phyloP scores from a whole-genome alignment of 2,113 vertebrate genomes.

The Phylloscopus whistleri region DNA sequence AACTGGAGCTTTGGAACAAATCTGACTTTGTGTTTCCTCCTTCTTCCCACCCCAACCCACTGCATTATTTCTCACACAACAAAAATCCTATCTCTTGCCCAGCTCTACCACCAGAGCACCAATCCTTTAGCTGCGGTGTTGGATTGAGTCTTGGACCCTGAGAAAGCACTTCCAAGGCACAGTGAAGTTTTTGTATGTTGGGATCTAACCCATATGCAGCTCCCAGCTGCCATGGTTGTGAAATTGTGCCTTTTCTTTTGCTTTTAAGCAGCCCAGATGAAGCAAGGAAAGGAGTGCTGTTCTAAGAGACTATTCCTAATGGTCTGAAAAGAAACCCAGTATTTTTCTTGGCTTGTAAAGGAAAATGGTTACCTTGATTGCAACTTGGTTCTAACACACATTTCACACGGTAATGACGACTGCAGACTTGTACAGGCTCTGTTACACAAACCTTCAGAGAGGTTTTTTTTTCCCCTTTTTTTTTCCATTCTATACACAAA shows the following conservation, averaged over 20 bases:
- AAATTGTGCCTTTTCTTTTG: constrained; percentile 3
- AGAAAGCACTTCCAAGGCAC: constrained; percentile 6
- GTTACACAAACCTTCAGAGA: not conserved
- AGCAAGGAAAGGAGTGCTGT: constrained; percentile 43
- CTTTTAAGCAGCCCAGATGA: not conserved
- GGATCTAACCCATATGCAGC: not conserved
- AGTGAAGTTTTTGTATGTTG: not conserved
- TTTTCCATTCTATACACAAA: not conserved
- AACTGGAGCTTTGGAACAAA: constrained; percentile 6
- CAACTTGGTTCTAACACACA: constrained; percentile 32
- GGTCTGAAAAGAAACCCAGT: constrained; percentile 56
- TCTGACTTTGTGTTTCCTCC: not conserved
- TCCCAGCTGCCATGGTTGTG: not conserved
- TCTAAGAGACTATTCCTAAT: constrained; percentile 41
- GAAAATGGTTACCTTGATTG: constrained; percentile 54
- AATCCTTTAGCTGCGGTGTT: not conserved
- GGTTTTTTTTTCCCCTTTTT: not conserved
- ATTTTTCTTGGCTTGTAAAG: constrained; percentile 59
- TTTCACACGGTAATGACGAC: constrained; percentile 53
- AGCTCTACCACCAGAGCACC: not conserved
- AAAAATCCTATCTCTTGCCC: not conserved
- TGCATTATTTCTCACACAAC: not conserved
- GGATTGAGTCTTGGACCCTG: not conserved
- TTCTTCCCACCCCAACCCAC: not conserved
- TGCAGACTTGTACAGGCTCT: not conserved